Percentiles rank a stretch among this genome's conserved stretches.
These are phyloP conservation scores for Bufo gargarizans DNA, from an alignment of 2,113 vertebrate species.

Conservation along the genomic window DNA sequence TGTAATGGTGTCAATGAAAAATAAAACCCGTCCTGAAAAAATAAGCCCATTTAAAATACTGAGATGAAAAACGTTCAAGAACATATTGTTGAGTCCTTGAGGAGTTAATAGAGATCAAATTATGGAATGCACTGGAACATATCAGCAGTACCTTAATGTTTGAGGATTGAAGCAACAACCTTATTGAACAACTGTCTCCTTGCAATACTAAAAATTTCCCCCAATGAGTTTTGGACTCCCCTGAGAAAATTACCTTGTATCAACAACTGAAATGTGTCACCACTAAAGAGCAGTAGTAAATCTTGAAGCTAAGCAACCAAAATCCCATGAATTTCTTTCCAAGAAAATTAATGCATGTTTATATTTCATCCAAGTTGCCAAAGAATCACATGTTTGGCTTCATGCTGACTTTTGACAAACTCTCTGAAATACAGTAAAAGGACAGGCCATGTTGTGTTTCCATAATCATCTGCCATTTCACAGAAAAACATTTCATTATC, in stretches of 20 bases:
- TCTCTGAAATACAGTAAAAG: neutral
- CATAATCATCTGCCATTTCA: constrained; percentile 21
- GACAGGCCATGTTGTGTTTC: constrained; percentile 6
- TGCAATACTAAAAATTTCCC: neutral
- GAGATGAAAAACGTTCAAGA: too few species aligned
- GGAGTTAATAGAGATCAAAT: neutral
- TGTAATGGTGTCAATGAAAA: too few species aligned
- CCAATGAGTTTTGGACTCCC: neutral
- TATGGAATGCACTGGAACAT: neutral
- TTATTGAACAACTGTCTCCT: neutral
- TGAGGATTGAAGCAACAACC: too few species aligned
- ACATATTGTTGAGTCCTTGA: too few species aligned
- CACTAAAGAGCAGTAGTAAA: constrained; percentile 8
- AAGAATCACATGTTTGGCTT: constrained; percentile 30
- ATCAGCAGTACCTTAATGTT: neutral
- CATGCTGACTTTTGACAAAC: neutral
- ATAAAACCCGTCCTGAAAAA: too few species aligned
- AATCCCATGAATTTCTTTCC: constrained; percentile 25
- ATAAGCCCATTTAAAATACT: too few species aligned
- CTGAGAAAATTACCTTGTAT: neutral
- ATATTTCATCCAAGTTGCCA: constrained; percentile 30
- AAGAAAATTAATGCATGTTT: constrained; percentile 24
- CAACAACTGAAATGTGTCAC: neutral
- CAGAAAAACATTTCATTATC: constrained; percentile 22
- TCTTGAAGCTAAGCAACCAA: constrained; percentile 1